Conservation (phyloP, 2,797 vertebrate species). For the Gambelia wislizenii region DNA sequence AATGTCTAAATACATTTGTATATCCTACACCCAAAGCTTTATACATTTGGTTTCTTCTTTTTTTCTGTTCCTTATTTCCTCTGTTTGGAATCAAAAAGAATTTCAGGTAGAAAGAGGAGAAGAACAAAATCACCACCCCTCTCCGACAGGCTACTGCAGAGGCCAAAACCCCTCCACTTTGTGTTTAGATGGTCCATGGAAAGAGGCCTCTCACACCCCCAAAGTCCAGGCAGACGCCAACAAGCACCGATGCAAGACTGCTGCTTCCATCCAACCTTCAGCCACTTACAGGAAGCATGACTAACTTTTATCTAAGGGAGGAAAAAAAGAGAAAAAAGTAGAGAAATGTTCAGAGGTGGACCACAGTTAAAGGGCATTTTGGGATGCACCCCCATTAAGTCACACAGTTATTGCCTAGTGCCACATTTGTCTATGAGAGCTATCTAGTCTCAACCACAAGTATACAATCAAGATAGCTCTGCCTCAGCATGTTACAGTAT, state of each 20-base stretch:
- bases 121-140: constrained; percentile 60
- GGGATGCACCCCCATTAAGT: too few relatives aligned
- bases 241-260: constrained; percentile 56
- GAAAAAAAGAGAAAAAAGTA: background rate
- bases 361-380: accelerated
- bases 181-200: constrained; percentile 60
- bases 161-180: constrained; percentile 64
- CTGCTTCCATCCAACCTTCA: constrained; percentile 73
- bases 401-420: background rate
- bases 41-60: constrained; percentile 91
- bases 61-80: constrained; percentile 25
- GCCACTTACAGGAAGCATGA: constrained; percentile 63
- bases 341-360: background rate
- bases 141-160: constrained; percentile 77
- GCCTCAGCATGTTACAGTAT: background rate
- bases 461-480: background rate
- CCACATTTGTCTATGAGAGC: background rate
- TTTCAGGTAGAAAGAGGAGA: constrained; percentile 73
- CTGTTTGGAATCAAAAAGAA: constrained; percentile 69
- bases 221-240: constrained; percentile 69
- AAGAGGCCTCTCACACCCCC: constrained; percentile 69
- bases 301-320: constrained; percentile 80
- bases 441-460: background rate
- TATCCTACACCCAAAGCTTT: constrained; percentile 94
- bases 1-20: constrained; percentile 84